Evolutionary conservation across 2,888 invertebrate species (phyloP).

Genomic region (Camponotus fellah): DNA sequence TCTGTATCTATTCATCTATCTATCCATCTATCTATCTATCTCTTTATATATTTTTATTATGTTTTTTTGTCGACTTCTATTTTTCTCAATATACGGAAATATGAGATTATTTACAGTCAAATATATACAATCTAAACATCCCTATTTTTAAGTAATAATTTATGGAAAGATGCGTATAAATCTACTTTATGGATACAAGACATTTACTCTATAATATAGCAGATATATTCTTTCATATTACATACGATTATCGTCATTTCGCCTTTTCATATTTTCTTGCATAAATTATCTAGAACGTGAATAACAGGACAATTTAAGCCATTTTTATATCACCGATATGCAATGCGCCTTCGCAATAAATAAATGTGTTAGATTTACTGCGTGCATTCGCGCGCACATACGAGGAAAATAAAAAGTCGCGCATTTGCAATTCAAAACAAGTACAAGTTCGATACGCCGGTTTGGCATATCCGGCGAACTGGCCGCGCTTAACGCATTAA

Average conservation of each 20-base stretch:
- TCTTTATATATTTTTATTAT: not conserved
- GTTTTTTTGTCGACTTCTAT: not conserved
- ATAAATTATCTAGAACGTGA: not conserved
- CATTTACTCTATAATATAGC: not conserved
- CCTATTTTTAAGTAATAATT: not conserved
- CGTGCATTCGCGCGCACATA: not conserved
- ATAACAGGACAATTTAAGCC: not conserved
- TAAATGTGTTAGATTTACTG: constrained; percentile 17
- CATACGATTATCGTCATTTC: not conserved
- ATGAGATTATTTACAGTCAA: not conserved
- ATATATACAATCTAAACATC: not conserved
- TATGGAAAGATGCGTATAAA: not conserved
- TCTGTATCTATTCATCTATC: too few species aligned
- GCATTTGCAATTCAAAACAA: constrained; percentile 41
- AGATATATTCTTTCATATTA: not conserved
- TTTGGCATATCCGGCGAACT: constrained; percentile 28
- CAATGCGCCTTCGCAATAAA: not conserved
- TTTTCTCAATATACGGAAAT: constrained; percentile 3
- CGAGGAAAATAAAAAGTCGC: not conserved
- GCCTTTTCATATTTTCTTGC: not conserved
- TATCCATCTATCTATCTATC: too few species aligned
- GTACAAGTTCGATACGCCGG: constrained; percentile 34
- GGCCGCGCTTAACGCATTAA: constrained; percentile 38
- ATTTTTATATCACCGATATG: not conserved
- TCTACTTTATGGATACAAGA: not conserved